Evolutionary conservation across 2,113 vertebrate genomes (phyloP).

Genomic region (Craseonycteris thonglongyai): DNA sequence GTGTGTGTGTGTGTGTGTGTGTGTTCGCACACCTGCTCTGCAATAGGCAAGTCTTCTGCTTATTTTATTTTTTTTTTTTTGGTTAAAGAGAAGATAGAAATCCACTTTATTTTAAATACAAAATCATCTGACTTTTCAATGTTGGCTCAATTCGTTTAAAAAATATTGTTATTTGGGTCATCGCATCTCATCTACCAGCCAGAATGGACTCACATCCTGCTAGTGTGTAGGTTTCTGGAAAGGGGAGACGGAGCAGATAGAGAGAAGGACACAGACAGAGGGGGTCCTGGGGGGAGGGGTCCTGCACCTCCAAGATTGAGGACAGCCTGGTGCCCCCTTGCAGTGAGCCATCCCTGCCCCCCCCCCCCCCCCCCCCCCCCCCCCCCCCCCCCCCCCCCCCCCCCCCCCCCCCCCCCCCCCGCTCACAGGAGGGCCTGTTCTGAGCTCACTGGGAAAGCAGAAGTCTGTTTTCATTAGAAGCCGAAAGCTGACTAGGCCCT

Average conservation of each 20-base stretch:
- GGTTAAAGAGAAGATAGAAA: background rate
- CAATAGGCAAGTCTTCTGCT: background rate
- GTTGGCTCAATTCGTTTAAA: background rate
- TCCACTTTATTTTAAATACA: background rate
- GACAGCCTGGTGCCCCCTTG: background rate
- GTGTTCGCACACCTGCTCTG: background rate
- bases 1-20: background rate
- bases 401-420: too few relatives aligned
- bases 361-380: too few relatives aligned
- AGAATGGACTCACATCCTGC: background rate
- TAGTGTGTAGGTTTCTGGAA: background rate
- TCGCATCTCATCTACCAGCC: background rate
- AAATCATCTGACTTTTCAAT: slow-evolving; percentile 4
- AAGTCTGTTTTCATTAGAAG: slow-evolving; percentile 37
- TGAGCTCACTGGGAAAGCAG: background rate
- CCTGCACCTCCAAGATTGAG: background rate
- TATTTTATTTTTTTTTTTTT: background rate
- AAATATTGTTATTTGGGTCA: background rate
- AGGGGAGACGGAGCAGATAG: background rate
- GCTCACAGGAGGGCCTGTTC: background rate
- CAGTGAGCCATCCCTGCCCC: too few relatives aligned
- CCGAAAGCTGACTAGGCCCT: background rate
- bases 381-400: too few relatives aligned
- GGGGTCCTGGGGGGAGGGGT: accelerated
- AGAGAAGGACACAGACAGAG: background rate